Percentiles rank a stretch among this genome's conserved stretches.
phyloP scores from a whole-genome alignment of 2,888 invertebrate genomes.

The Mesochorus sp. region DNA sequence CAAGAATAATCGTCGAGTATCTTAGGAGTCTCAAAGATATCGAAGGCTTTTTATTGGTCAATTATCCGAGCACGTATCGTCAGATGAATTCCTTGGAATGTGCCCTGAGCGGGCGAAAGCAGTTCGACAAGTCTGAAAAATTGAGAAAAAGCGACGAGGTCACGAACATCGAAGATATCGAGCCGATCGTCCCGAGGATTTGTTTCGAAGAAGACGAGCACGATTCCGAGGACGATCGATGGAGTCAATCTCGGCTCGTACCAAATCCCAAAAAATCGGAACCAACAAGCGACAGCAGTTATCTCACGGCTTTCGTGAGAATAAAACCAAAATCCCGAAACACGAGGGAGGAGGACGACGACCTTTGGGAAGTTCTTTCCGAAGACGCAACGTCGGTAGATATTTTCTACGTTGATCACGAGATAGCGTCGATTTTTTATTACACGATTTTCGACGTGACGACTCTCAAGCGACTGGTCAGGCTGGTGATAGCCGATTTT shows the following conservation, averaged over 20 bases:
- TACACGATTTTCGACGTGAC: slow-evolving; percentile 84
- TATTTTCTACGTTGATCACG: slow-evolving; percentile 84
- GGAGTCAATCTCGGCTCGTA: slow-evolving; percentile 83
- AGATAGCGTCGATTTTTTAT: slow-evolving; percentile 85
- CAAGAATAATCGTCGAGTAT: slow-evolving; percentile 85
- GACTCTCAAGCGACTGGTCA: slow-evolving; percentile 83
- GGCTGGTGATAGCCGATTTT: slow-evolving; percentile 83
- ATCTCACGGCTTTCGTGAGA: slow-evolving; percentile 85
- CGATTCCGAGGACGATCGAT: slow-evolving; percentile 80
- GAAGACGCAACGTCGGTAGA: slow-evolving; percentile 84
- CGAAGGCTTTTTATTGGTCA: slow-evolving; percentile 86
- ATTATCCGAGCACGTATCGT: slow-evolving; percentile 85
- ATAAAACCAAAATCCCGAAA: slow-evolving; percentile 69
- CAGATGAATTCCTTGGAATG: slow-evolving; percentile 86
- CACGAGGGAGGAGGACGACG: slow-evolving; percentile 25
- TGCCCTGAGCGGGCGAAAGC: slow-evolving; percentile 83
- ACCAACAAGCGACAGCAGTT: slow-evolving; percentile 74
- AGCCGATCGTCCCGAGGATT: slow-evolving; percentile 63
- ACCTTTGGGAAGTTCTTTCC: slow-evolving; percentile 56
- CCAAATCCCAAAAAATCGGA: slow-evolving; percentile 83
- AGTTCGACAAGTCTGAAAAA: slow-evolving; percentile 77
- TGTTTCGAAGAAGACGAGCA: slow-evolving; percentile 82
- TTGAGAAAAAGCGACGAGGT: slow-evolving; percentile 63
- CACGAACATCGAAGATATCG: slow-evolving; percentile 69
- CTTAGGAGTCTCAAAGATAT: slow-evolving; percentile 83